Base-by-base conservation (phyloP, 2,888 invertebrate genomes). In the Lutraria lutraria region DNA sequence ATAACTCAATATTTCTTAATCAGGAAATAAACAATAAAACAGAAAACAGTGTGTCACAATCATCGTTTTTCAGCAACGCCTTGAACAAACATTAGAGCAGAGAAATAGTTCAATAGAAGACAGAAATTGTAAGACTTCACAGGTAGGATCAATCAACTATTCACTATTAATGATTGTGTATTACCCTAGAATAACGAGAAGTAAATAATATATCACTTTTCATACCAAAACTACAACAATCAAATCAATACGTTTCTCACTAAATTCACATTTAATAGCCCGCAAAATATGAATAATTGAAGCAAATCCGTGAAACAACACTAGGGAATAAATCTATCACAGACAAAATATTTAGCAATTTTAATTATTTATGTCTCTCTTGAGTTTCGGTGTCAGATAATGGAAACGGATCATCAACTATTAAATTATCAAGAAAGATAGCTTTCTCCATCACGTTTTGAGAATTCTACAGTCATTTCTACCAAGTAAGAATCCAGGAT, bases 211-310 rank as follows among this genome's bases (percentile, higher is more conserved):
- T 21, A 68, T 68, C 25, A 25, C 25, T 68, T 21, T 68, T 68
- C 63, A 25, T 8, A 68, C 63, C 63, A 68, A 68, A 25, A 68
- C 63, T 8, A n/a, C 63, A 68, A 68, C 25, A 4, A 68, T n/a
- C 63, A n/a, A 68, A 68, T 68, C 63, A 68, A 68, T 68, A 68
- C 43, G 63, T n/a, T n/a, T 25, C 63, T 68, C 63, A 13, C 63
- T 25, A n/a, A 68, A n/a, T 68, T 68, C 25, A 12, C 25, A 10
- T 68, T 68, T n/a, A 25, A 68, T 68, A 25, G 25, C n/a, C 12
- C n/a, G 25, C 63, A 68, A 68, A 68, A n/a, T 68, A 68, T 68
- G 63, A 68, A 68, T 68, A 68, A 68, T 68, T 68, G 63, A 68
- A 12, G 25, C 63, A 68, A 25, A 25, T 25, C 63, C 25, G 25